Evolutionary conservation across 2,797 vertebrate genomes (phyloP).

Genomic region (Coregonus sp.): DNA sequence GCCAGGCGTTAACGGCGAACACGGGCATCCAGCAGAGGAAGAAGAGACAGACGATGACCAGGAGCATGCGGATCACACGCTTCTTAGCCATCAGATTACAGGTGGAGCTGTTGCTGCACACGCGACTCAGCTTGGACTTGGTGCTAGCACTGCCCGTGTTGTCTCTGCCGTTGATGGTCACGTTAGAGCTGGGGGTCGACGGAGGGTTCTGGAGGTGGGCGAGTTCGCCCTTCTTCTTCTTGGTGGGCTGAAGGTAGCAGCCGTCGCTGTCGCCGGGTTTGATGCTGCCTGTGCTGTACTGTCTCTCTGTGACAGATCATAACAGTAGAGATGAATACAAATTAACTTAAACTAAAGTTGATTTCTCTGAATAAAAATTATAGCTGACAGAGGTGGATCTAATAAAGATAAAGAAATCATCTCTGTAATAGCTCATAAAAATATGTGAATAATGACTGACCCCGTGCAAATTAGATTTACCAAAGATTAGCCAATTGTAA

Average conservation of each 20-base stretch:
- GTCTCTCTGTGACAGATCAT: slow-evolving; percentile 47
- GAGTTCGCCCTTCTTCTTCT: slow-evolving; percentile 69
- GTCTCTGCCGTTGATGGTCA: not conserved
- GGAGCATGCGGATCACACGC: slow-evolving; percentile 93
- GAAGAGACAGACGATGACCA: slow-evolving; percentile 94
- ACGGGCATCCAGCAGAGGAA: slow-evolving; percentile 97
- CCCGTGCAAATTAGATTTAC: not conserved
- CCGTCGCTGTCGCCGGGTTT: slow-evolving; percentile 84
- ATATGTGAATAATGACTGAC: not conserved
- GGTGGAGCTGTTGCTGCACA: slow-evolving; percentile 81
- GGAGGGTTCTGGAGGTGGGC: slow-evolving; percentile 61
- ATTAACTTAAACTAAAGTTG: not conserved
- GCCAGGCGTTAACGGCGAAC: slow-evolving; percentile 93
- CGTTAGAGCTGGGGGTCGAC: slow-evolving; percentile 9
- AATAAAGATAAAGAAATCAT: too few species aligned
- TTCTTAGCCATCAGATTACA: slow-evolving; percentile 95
- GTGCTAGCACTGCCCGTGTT: not conserved
- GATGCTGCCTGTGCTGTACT: slow-evolving; percentile 75
- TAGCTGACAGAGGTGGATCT: too few species aligned
- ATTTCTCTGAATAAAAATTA: too few species aligned
- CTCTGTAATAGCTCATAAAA: too few species aligned
- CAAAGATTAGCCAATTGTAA: not conserved
- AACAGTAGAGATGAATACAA: not conserved
- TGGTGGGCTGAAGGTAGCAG: slow-evolving; percentile 84
- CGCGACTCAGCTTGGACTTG: slow-evolving; percentile 65